Conservation (phyloP, 2,888 invertebrate species). For the Panzeria rudis region DNA sequence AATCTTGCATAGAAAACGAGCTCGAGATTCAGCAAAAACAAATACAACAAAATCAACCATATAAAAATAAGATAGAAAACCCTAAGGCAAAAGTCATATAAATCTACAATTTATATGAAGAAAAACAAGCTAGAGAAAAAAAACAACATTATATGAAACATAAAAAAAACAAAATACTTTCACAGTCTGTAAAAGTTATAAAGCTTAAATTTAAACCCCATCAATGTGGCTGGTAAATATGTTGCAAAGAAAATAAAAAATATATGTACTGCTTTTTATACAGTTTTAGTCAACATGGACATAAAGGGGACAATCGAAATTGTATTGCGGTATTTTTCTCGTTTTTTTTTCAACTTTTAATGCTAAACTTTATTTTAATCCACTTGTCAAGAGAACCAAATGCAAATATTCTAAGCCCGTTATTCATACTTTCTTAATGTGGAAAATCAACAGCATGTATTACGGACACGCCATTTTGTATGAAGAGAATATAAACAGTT, state of each 20-base stretch:
- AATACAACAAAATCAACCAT: constrained; percentile 39
- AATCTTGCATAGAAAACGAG: constrained; percentile 75
- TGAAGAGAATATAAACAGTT: no score
- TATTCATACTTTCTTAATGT: no score
- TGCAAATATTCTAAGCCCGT: no score
- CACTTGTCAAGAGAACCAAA: no score
- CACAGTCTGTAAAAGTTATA: constrained; percentile 71
- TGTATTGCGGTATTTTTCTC: no score
- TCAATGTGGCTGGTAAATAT: constrained; percentile 56
- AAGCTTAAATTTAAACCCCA: constrained; percentile 61
- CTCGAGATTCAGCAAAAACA: constrained; percentile 43
- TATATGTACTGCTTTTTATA: not conserved
- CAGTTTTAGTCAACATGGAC: not conserved
- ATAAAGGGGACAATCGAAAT: not conserved
- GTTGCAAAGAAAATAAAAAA: constrained; percentile 22
- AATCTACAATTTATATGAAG: constrained; percentile 52
- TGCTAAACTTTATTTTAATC: no score
- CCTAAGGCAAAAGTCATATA: constrained; percentile 68
- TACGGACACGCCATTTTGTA: no score
- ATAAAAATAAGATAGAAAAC: constrained; percentile 52
- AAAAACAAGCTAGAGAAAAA: constrained; percentile 6
- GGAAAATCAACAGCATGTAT: no score
- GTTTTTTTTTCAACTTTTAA: no score
- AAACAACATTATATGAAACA: constrained; percentile 24
- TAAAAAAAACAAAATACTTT: constrained; percentile 59